phyloP scores from a whole-genome alignment of 2,113 vertebrate species.

The Psittacula cyanocephala region DNA sequence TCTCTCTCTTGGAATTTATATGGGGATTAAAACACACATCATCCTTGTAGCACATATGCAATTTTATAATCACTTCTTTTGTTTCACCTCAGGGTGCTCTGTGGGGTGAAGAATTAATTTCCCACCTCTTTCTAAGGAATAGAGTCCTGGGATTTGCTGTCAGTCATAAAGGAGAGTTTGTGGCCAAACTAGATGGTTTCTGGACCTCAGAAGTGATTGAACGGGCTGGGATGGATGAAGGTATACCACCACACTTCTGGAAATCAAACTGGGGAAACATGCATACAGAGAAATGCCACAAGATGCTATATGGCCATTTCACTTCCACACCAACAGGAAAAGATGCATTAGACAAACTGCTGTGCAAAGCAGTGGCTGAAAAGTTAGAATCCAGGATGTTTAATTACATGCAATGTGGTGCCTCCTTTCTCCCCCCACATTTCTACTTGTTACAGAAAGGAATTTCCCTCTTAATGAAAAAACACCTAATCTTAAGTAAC shows the following conservation, averaged over 20 bases:
- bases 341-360: background rate
- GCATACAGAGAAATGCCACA: background rate
- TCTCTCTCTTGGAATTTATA: conserved; percentile 6
- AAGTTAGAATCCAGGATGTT: background rate
- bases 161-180: background rate
- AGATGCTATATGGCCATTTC: background rate
- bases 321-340: background rate
- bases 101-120: conserved; percentile 10
- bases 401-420: background rate
- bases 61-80: conserved; percentile 10
- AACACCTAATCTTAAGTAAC: background rate
- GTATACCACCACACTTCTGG: background rate
- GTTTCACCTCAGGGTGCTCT: conserved; percentile 17
- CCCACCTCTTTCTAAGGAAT: background rate
- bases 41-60: background rate
- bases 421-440: background rate
- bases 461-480: background rate
- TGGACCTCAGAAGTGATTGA: background rate
- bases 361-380: background rate
- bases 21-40: background rate
- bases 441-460: background rate
- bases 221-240: background rate
- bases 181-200: background rate
- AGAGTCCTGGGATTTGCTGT: background rate
- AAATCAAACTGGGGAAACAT: background rate